Base-by-base conservation (phyloP, 2,888 invertebrate genomes). In the Lymantria dispar region DNA sequence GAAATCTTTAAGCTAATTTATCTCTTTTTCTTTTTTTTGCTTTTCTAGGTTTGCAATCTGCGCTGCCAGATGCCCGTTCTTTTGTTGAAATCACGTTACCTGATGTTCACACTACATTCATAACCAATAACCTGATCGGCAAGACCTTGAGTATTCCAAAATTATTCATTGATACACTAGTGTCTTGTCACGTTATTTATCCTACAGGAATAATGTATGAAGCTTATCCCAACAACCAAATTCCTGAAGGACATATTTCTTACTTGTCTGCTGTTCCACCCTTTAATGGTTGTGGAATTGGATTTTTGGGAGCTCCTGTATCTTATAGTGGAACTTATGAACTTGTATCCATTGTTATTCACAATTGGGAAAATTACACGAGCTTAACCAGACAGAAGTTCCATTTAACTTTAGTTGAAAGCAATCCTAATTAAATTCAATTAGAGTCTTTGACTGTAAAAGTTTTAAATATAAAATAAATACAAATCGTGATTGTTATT, bases 251-350 rank as follows among this genome's bases (percentile, higher is more conserved):
- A 1, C 43, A 45, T 0, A 43, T 64, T 0, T 15, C 31, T 8
- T 64, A 51, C 43, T 14, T 50, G 22, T 0, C 9, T 7, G 46
- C 58, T 0, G 47, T 40, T 1, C 49, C 54, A n/a, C 64, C 64
- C 0, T 62, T 60, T 22, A 50, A 43, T 3, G 50, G 46, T 30
- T 62, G 62, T 0, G 52, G 12, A 10, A 43, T 62, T 8, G 40
- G 51, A 9, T 64, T 62, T 42, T 10, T 54, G 5, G 50, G 43
- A 14, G 49, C 50, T 30, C 49, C 45, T 13, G 40, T 53, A 0
- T 43, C 54, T 9, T 22, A 45, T 8, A 55, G 54, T 50, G 62
- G 62, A 40, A 57, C 44, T 2, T 62, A 62, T 45, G 51, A 62
- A 38, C 48, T 62, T 8, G 1, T 45, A n/a, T 60, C 62, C 1